A percentile compares a stretch with the other conserved stretches of the same genome.
Evolutionary conservation across 2,888 invertebrate genomes (phyloP).

Genomic region (Pandemis cinnamomeana): DNA sequence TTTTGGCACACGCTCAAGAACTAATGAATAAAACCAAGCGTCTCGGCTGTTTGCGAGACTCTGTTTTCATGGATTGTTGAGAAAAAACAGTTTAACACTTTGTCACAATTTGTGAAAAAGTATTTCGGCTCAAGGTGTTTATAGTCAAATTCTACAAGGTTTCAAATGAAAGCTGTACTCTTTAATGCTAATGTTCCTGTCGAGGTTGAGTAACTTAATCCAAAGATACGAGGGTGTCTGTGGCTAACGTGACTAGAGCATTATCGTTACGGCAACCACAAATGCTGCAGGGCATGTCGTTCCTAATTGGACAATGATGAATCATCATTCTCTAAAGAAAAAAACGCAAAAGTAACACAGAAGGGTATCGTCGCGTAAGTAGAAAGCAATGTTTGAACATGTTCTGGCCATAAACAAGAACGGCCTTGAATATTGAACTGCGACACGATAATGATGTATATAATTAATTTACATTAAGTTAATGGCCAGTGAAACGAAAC

Average conservation of each 20-base stretch:
- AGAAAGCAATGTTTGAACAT: conserved; percentile 42
- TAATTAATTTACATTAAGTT: conserved; percentile 66
- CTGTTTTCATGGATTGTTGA: conserved; percentile 31
- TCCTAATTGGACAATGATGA: conserved; percentile 19
- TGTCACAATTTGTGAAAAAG: conserved; percentile 33
- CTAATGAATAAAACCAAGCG: conserved; percentile 52
- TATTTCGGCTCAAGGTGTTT: conserved; percentile 12
- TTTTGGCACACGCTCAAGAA: conserved; percentile 75
- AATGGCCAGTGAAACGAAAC: conserved; percentile 67
- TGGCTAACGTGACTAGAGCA: conserved; percentile 29
- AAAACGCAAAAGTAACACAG: conserved; percentile 1
- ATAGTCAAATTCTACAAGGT: conserved; percentile 10
- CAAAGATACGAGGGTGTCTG: conserved; percentile 16
- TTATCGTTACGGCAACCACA: conserved; percentile 27
- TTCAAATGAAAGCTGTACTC: background rate
- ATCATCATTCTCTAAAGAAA: conserved; percentile 28
- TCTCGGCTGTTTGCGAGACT: conserved; percentile 48
- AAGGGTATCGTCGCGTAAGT: background rate
- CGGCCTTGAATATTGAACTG: conserved; percentile 69
- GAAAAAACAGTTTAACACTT: conserved; percentile 28
- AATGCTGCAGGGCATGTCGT: conserved; percentile 16
- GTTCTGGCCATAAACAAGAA: conserved; percentile 46
- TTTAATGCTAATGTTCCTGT: conserved; percentile 10
- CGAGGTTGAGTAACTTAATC: conserved; percentile 19
- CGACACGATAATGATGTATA: conserved; percentile 54